Evolutionary conservation across 2,888 invertebrate species (phyloP), one percentile per base, ranked within the genome.

Genomic region (Rotaria magnacalcarata): DNA sequence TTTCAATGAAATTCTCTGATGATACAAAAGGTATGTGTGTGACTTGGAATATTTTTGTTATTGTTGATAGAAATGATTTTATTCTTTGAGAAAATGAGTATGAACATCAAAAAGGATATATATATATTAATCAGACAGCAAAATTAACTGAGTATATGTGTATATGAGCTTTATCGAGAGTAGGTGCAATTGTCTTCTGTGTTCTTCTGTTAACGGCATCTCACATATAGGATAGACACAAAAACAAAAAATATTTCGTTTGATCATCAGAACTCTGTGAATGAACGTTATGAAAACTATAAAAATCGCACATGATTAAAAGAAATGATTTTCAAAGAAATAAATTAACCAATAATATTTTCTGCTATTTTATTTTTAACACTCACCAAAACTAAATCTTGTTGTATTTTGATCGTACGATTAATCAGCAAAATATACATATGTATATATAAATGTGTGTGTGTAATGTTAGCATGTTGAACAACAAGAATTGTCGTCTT

Each of bases 31-130:
- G 67, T 67, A 34, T 67, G 16, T 67, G 52, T 52, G 67, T 67
- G 67, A 67, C 67, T 67, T 67, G 34, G 67, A 67, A 67, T 67
- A 67, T 67, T 67, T 67, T 67, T 67, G 67, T 67, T 67, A 67
- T 67, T 67, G 67, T 67, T 67, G 67, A 67, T 67, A 67, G 67
- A 67, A 67, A 67, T 67, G 67, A 67, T 67, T 67, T 67, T 27
- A 67, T 34, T 67, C 27, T 67, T 34, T 67, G 60, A 60, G 24
- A 67, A 67, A 27, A 67, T 27, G 16, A 67, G 60, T 60, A 67
- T 67, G 1, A 14, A 67, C 67, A 67, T 67, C 67, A 67, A 67
- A 67, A 67, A 27, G 67, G 67, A 67, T 67, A 67, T 34, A 60
- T 27, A 52, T 27, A 52, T 52, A 52, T 52, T 67, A 67, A 67